Evolutionary conservation across 2,113 vertebrate genomes (phyloP), one percentile per base, ranked within the genome.

Genomic region (Tetrao urogallus): DNA sequence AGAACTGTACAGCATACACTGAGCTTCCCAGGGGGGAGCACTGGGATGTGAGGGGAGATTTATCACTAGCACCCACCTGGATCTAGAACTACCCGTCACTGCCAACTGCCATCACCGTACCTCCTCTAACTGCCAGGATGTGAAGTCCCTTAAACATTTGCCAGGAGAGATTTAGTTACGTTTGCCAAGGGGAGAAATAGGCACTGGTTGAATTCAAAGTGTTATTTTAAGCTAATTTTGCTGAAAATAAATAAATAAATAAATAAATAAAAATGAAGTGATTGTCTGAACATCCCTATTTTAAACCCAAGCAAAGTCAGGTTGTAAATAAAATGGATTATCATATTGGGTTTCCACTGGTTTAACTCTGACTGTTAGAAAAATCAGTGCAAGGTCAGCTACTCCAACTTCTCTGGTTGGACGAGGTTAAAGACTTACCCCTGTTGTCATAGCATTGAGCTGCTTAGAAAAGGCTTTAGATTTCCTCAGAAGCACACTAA

Each of bases 141-240:
- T 71, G 56, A 70, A 45, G 32, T 64, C 48, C 73, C 88, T 75
- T 67, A 71, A 90, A 86, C 15, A 16, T 71, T 76, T 84, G 74
- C 82, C 58, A 56, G 25, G 82, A 89, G 82, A 95, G 28, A 78
- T 60, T n/a, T 78, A 91, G 61, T 72, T 65, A 54, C 66, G 80
- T 80, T 77, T 93, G 75, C 65, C 82, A 38, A 21, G 72, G 74
- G 82, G 42, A 94, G 45, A 85, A 91, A 85, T 54, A 87, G 69
- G 85, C 60, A 88, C 32, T 38, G 52, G 93, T 64, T 88, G 91
- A 91, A 94, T 90, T 91, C 76, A 78, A 91, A 96, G 87, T 77
- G 89, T 60, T 66, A 72, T 69, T 96, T 95, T 94, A 92, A 82
- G 85, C 34, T 91, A 89, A 97, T 94, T 91, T 86, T 71, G 47